Evolutionary conservation across 2,888 invertebrate species (phyloP).

Genomic region (Lepeophtheirus nordmannii): DNA sequence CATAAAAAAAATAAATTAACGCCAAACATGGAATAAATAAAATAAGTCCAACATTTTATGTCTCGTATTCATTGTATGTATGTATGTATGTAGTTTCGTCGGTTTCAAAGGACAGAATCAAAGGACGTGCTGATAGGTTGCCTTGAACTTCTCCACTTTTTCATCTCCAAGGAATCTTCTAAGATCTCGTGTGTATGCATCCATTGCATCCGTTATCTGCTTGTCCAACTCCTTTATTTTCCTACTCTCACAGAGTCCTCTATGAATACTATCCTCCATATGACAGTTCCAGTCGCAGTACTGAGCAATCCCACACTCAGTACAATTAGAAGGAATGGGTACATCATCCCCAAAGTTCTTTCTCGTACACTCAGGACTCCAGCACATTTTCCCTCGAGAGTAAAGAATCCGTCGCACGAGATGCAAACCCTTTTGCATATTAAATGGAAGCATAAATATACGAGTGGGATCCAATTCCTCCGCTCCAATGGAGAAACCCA

Average conservation of each 20-base stretch:
- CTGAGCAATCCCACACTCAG: not conserved
- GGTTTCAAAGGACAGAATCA: too few species aligned
- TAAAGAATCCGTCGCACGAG: not conserved
- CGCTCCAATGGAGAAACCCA: not conserved
- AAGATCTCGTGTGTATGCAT: not conserved
- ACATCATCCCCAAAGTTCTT: not conserved
- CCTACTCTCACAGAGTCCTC: not conserved
- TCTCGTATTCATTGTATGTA: too few species aligned
- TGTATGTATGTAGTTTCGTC: too few species aligned
- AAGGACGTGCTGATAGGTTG: not conserved
- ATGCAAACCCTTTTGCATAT: not conserved
- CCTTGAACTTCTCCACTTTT: conserved; percentile 1
- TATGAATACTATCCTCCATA: not conserved
- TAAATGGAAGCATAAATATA: not conserved
- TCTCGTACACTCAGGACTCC: not conserved
- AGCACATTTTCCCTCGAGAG: not conserved
- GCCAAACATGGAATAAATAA: too few species aligned
- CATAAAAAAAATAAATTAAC: too few species aligned
- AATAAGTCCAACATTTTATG: too few species aligned
- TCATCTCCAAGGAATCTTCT: not conserved
- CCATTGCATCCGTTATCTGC: not conserved
- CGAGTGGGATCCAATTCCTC: not conserved
- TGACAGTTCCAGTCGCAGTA: not conserved
- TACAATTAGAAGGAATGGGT: not conserved
- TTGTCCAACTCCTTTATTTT: not conserved